A percentile compares a stretch with the other conserved stretches of the same genome.
phyloP scores from a whole-genome alignment of 2,888 invertebrate genomes.

The Sesia apiformis region DNA sequence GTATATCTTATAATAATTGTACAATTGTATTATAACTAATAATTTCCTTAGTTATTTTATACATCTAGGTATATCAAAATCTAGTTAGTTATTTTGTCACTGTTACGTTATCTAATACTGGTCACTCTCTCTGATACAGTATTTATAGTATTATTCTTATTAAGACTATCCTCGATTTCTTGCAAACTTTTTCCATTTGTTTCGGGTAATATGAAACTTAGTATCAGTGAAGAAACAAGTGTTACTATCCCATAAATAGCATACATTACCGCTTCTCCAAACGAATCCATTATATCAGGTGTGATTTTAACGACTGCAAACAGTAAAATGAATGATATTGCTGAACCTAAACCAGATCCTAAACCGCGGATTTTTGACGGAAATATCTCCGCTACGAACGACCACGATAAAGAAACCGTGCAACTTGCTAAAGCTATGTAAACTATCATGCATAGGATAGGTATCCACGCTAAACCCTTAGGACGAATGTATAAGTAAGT shows the following conservation, averaged over 20 bases:
- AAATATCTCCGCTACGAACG: slow-evolving; percentile 38
- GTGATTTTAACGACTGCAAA: slow-evolving; percentile 35
- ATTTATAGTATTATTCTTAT: slow-evolving; percentile 11
- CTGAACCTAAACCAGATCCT: slow-evolving; percentile 32
- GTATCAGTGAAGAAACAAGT: slow-evolving; percentile 16
- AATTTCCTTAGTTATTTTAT: too few relatives aligned
- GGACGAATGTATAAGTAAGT: slow-evolving; percentile 22
- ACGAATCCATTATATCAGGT: slow-evolving; percentile 22
- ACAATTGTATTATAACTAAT: too few relatives aligned
- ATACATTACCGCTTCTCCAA: slow-evolving; percentile 29
- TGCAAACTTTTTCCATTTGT: slow-evolving; percentile 77
- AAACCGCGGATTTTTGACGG: slow-evolving; percentile 34
- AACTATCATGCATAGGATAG: slow-evolving; percentile 21
- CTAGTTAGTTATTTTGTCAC: too few relatives aligned
- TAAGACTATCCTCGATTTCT: slow-evolving; percentile 72
- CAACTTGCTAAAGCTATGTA: slow-evolving; percentile 26
- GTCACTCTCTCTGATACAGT: too few relatives aligned
- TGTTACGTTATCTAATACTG: too few relatives aligned
- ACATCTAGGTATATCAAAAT: too few relatives aligned
- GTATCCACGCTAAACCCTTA: slow-evolving; percentile 18
- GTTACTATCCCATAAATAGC: slow-evolving; percentile 23
- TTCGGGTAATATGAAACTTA: slow-evolving; percentile 35
- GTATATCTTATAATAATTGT: too few relatives aligned
- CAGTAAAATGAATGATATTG: slow-evolving; percentile 26
- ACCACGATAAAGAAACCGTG: slow-evolving; percentile 29